A percentile compares a stretch with the other conserved stretches of the same genome.
Evolutionary conservation across 1,140 invertebrate genomes (phyloP).

Genomic region (Drosophila suzukii): DNA sequence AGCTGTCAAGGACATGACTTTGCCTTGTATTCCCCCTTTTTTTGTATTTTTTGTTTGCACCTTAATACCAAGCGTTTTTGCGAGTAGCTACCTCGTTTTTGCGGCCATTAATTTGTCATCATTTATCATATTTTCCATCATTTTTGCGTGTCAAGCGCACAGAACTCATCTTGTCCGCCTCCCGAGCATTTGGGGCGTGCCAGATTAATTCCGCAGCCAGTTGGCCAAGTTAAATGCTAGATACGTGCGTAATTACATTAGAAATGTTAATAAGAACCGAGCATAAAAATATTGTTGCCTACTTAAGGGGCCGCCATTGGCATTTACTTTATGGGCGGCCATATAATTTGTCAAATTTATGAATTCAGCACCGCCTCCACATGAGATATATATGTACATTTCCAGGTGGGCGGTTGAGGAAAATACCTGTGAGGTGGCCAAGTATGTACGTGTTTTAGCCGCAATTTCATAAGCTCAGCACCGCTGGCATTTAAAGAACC

Average conservation of each 20-base stretch:
- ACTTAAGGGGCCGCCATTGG: constrained; percentile 40
- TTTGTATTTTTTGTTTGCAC: constrained; percentile 1
- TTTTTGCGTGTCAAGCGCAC: constrained; percentile 66
- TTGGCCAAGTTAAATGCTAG: constrained; percentile 64
- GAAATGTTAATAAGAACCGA: constrained; percentile 72
- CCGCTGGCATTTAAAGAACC: constrained; percentile 64
- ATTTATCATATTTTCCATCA: constrained; percentile 73
- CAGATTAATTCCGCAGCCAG: constrained; percentile 35
- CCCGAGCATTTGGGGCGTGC: constrained; percentile 12
- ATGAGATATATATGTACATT: constrained; percentile 24
- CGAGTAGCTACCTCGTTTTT: constrained; percentile 57
- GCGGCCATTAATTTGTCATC: constrained; percentile 75
- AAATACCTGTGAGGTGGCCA: constrained; percentile 9
- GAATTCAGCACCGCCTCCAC: constrained; percentile 49
- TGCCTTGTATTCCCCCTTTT: constrained; percentile 7
- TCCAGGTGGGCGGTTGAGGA: constrained; percentile 1
- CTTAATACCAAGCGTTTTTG: constrained; percentile 12
- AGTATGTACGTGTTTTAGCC: constrained; percentile 63
- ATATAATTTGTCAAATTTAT: constrained; percentile 69
- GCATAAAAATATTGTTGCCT: constrained; percentile 70
- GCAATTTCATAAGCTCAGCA: constrained; percentile 60
- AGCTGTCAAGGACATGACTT: constrained; percentile 51
- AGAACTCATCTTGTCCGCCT: constrained; percentile 39
- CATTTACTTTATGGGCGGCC: constrained; percentile 65
- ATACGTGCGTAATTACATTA: constrained; percentile 79